Percentiles rank a stretch among this genome's conserved stretches.
Evolutionary conservation across 2,113 vertebrate genomes (phyloP).

Genomic region (Zosterops japonicus): DNA sequence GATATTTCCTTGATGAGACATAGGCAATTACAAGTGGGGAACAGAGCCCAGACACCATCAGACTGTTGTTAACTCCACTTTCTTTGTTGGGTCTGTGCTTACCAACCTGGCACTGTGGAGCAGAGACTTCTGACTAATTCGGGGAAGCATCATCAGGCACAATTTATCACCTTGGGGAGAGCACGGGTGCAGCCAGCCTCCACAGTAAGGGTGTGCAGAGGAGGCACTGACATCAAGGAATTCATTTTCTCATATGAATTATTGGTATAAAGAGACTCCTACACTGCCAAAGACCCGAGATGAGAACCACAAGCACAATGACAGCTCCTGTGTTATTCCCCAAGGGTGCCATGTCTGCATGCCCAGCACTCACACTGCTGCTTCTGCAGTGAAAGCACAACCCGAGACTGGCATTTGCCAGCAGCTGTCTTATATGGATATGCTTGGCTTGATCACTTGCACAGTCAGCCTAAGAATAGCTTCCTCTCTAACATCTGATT

Average conservation of each 20-base stretch:
- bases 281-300: neutral
- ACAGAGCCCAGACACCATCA: neutral
- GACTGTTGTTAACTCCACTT: accelerated
- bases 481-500: constrained; percentile 66
- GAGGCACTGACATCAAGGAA: neutral
- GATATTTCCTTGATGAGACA: neutral
- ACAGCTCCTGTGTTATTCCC: constrained; percentile 14
- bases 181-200: neutral
- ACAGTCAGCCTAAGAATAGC: constrained; percentile 60
- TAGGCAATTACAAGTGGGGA: neutral
- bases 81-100: neutral
- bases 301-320: neutral
- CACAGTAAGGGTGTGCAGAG: neutral
- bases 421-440: constrained; percentile 55
- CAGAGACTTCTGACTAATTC: neutral
- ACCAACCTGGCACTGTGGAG: neutral
- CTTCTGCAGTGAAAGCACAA: constrained; percentile 37
- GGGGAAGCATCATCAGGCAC: neutral
- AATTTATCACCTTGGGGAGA: neutral
- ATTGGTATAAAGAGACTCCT: neutral
- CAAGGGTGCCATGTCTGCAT: neutral
- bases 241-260: neutral
- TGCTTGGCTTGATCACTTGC: constrained; percentile 64
- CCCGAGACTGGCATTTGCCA: constrained; percentile 27
- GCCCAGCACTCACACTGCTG: neutral